A percentile compares a stretch with the other conserved stretches of the same genome.
Conservation (phyloP, 1,140 invertebrate species). For the Arctopsyche grandis region DNA sequence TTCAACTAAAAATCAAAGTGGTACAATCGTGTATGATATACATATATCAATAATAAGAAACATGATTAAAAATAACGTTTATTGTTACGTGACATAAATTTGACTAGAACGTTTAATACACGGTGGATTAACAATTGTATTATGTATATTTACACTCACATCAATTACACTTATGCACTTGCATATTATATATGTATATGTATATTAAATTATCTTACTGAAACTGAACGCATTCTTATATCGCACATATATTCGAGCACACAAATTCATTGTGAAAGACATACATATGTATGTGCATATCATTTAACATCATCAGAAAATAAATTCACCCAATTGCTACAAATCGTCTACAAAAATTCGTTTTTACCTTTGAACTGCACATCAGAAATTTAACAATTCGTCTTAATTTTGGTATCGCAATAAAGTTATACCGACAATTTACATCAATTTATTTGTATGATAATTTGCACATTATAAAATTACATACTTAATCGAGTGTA, state of each 20-base stretch:
- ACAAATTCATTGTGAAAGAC: background rate
- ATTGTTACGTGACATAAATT: slow-evolving; percentile 8
- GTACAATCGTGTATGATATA: no score
- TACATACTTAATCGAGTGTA: background rate
- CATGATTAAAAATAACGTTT: background rate
- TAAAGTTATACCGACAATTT: background rate
- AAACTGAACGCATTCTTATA: background rate
- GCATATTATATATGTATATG: no score
- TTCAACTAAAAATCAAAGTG: no score
- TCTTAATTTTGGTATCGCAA: background rate
- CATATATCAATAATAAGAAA: no score
- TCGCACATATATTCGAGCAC: background rate
- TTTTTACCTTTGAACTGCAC: background rate
- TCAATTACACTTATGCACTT: background rate
- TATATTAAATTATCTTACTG: background rate
- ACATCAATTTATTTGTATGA: background rate
- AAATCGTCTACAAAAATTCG: background rate
- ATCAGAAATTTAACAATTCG: background rate
- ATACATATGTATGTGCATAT: background rate
- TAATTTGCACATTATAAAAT: background rate
- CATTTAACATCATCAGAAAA: background rate
- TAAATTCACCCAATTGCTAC: background rate
- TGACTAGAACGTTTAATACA: slow-evolving; percentile 21
- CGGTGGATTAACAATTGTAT: background rate
- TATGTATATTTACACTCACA: background rate